Evolutionary conservation across 2,888 invertebrate species (phyloP).

Genomic region (Gryllus longicercus): DNA sequence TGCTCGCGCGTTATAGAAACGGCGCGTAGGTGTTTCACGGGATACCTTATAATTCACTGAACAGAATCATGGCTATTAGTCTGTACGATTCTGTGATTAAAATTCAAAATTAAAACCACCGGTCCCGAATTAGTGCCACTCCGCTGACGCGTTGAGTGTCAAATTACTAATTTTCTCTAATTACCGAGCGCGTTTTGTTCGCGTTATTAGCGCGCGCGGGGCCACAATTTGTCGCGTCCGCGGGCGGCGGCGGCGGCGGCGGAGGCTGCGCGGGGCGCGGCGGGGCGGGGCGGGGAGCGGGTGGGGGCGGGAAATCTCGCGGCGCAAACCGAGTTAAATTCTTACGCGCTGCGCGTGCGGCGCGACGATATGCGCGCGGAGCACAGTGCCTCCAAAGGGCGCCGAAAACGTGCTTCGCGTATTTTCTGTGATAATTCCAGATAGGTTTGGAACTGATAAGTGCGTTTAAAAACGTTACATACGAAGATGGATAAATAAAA

Average conservation of each 20-base stretch:
- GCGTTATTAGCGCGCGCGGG: background rate
- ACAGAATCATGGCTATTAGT: slow-evolving; percentile 1
- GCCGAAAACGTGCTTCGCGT: too few species aligned
- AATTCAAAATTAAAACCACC: background rate
- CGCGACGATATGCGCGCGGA: too few species aligned
- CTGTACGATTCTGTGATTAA: background rate
- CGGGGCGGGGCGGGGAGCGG: too few species aligned
- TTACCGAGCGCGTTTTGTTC: background rate
- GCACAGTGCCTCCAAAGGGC: too few species aligned
- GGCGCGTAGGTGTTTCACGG: background rate
- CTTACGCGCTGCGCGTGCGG: background rate
- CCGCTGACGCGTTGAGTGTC: background rate
- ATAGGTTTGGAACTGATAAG: too few species aligned
- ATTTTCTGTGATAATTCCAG: too few species aligned
- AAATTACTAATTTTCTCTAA: slow-evolving; percentile 17
- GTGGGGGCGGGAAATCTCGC: background rate
- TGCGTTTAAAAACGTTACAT: too few species aligned
- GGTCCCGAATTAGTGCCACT: background rate
- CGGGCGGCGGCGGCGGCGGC: too few species aligned
- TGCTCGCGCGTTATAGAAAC: background rate
- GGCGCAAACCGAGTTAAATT: background rate
- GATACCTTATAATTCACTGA: background rate
- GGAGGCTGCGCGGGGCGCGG: too few species aligned
- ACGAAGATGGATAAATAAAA: too few species aligned
- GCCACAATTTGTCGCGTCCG: background rate